phyloP scores from a whole-genome alignment of 2,888 invertebrate genomes.

The Criorhina ranunculi region DNA sequence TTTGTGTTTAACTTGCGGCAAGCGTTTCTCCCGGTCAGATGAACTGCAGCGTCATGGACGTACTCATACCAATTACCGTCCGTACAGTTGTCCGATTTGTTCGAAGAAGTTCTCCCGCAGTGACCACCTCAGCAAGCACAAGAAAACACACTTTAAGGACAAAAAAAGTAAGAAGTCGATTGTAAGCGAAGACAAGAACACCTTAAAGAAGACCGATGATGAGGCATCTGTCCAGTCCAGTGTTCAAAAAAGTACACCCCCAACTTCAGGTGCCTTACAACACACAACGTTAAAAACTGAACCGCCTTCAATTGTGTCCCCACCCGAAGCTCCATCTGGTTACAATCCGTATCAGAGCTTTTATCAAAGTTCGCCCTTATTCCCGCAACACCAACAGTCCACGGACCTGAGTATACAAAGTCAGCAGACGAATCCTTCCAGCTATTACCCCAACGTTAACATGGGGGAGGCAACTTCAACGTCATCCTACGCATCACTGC shows the following conservation, averaged over 20 bases:
- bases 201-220: constrained; percentile 70
- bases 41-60: constrained; percentile 95
- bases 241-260: constrained; percentile 46
- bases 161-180: constrained; percentile 83
- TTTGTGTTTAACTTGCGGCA: constrained; percentile 94
- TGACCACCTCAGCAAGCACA: constrained; percentile 96
- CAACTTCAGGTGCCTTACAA: constrained; percentile 34
- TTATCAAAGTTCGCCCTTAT: constrained; percentile 60
- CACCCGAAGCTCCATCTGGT: constrained; percentile 64
- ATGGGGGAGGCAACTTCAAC: constrained; percentile 51
- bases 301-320: constrained; percentile 28
- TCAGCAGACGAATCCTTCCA: constrained; percentile 61
- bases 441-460: constrained; percentile 56
- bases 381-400: constrained; percentile 66
- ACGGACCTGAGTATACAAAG: constrained; percentile 46
- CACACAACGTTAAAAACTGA: constrained; percentile 50
- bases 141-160: constrained; percentile 90
- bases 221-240: constrained; percentile 36
- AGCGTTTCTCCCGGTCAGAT: constrained; percentile 95
- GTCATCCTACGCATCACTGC: constrained; percentile 54
- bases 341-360: constrained; percentile 67
- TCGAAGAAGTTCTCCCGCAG: constrained; percentile 96
- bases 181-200: constrained; percentile 80
- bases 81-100: constrained; percentile 94
- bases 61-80: constrained; percentile 95